These are phyloP conservation scores for Diarsia brunnea DNA, from an alignment of 2,888 invertebrate species.

Conservation along the genomic window DNA sequence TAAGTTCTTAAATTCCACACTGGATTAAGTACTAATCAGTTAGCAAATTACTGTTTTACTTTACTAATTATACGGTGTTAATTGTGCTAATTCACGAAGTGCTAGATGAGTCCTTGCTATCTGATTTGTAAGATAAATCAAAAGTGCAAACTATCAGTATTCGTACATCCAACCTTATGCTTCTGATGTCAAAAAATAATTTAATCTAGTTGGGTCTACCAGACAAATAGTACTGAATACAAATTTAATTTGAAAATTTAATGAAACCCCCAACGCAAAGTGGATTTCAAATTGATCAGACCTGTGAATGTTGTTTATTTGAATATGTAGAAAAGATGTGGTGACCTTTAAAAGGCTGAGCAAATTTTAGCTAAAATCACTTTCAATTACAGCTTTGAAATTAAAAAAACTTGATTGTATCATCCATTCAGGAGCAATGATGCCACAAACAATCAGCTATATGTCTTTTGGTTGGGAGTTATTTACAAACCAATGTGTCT, in stretches of 20 bases:
- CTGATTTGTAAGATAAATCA: conserved; percentile 1
- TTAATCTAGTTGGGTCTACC: too few species aligned
- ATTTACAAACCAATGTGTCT: neutral
- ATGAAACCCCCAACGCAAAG: neutral
- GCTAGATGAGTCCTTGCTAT: neutral
- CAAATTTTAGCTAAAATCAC: neutral
- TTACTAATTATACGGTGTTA: conserved; percentile 5
- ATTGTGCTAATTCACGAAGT: conserved; percentile 11
- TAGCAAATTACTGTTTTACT: neutral
- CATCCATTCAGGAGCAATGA: neutral
- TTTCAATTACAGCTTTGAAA: neutral
- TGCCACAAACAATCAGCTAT: neutral
- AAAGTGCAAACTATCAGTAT: too few species aligned
- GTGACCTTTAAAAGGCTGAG: neutral
- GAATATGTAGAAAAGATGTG: neutral
- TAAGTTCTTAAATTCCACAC: neutral
- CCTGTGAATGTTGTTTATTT: too few species aligned
- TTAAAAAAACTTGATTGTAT: neutral
- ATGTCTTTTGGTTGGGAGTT: neutral
- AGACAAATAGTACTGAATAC: neutral
- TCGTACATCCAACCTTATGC: too few species aligned
- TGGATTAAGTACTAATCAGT: neutral
- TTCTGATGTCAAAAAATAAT: too few species aligned
- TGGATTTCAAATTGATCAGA: neutral
- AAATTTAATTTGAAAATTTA: neutral